Percentiles rank a stretch among this genome's conserved stretches.
phyloP scores from a whole-genome alignment of 1,140 invertebrate genomes.

The Aradophagus sp. region DNA sequence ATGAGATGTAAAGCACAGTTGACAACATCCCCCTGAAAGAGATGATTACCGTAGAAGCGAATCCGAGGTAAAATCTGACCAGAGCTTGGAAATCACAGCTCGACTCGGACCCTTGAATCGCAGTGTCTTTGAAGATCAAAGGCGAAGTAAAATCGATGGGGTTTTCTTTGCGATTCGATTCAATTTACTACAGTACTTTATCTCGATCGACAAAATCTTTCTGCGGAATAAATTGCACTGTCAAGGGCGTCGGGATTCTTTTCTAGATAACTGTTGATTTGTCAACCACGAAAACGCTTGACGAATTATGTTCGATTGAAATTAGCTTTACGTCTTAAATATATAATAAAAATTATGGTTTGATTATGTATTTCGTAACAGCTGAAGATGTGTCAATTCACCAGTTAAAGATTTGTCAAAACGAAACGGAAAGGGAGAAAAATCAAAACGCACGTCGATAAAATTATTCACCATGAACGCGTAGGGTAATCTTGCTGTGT shows the following conservation, averaged over 20 bases:
- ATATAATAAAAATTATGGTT: no score
- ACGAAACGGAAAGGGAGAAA: no score
- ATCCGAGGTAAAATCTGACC: conserved; percentile 11
- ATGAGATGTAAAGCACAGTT: conserved; percentile 24
- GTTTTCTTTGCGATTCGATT: conserved; percentile 61
- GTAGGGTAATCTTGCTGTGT: conserved; percentile 36
- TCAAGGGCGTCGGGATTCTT: conserved; percentile 13
- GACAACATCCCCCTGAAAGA: conserved; percentile 30
- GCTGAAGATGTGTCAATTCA: no score
- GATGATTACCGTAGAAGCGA: conserved; percentile 26
- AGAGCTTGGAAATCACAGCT: conserved; percentile 25
- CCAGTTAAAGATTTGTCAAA: no score
- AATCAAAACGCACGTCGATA: neutral
- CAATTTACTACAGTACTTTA: conserved; percentile 61
- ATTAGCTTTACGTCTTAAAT: no score
- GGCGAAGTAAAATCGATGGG: conserved; percentile 61
- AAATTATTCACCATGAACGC: conserved; percentile 18
- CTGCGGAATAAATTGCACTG: conserved; percentile 33
- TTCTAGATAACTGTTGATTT: conserved; percentile 36
- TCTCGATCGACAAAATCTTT: conserved; percentile 41
- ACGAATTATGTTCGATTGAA: no score
- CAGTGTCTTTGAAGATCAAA: conserved; percentile 65
- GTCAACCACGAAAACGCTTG: conserved; percentile 11
- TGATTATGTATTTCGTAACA: no score
- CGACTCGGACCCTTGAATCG: conserved; percentile 37